phyloP scores from a whole-genome alignment of 2,888 invertebrate genomes.

The Tenthredo scrophulariae region DNA sequence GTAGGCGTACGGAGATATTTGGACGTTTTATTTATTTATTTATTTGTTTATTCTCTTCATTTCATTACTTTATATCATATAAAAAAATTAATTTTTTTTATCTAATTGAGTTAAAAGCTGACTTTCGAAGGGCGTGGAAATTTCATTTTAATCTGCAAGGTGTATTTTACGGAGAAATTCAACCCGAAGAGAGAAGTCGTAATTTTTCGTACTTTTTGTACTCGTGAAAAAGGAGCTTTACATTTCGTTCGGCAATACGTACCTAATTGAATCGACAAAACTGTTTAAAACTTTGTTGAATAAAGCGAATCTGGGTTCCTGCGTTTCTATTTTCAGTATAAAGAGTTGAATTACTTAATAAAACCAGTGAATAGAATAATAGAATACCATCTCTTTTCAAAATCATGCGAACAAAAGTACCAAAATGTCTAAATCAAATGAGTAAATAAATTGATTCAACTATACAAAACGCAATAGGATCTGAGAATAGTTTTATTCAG shows the following conservation, averaged over 20 bases:
- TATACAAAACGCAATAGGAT: conserved; percentile 19
- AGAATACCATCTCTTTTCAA: conserved; percentile 14
- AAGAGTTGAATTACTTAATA: conserved; percentile 27
- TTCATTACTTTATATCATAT: neutral
- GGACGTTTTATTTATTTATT: neutral
- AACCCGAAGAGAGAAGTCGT: neutral
- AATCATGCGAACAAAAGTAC: conserved; percentile 31
- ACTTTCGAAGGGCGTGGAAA: neutral
- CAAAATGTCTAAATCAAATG: conserved; percentile 17
- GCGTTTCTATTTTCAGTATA: neutral
- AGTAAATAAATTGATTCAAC: conserved; percentile 23
- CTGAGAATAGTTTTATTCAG: conserved; percentile 7
- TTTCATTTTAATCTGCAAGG: neutral
- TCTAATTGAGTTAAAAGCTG: neutral
- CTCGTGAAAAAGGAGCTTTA: conserved; percentile 14
- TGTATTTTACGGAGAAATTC: neutral
- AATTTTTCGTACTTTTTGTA: neutral
- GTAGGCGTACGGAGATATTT: neutral
- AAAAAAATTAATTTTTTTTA: neutral
- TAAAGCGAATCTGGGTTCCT: conserved; percentile 3
- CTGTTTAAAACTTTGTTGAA: conserved; percentile 26
- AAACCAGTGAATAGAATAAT: conserved; percentile 20
- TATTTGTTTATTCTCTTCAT: neutral
- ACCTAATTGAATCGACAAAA: conserved; percentile 32
- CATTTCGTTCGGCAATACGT: neutral